Base-by-base conservation (phyloP, 1,140 invertebrate species). In the Oryzaephilus surinamensis region DNA sequence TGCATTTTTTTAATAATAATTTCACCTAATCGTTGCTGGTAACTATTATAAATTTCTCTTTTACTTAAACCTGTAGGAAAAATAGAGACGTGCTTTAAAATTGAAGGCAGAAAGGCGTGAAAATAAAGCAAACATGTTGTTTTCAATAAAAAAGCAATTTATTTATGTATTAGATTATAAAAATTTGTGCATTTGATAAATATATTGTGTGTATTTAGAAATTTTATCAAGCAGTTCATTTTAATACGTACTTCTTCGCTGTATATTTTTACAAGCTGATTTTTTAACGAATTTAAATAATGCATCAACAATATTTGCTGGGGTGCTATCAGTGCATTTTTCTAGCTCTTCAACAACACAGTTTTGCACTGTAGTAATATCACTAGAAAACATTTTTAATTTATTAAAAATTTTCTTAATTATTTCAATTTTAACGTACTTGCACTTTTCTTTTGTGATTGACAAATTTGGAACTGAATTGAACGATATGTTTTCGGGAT, bases 261-360 rank as follows among this genome's bases (percentile, higher is more conserved):
- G 29, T 38, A 30, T 38, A 3, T 30, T 30, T 11, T 17, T 21
- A 38, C 36, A 38, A 6, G 36, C 36, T 4, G 36, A 38, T 5
- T 27, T 26, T 16, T 50, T 55, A 8, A 52, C 34, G 21, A 76
- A 85, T 19, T 74, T 78, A 49, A 87, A 81, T 16, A 87, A 62
- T 3, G 81, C 76, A 32, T 85, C 80, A 0, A 82, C 68, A 17
- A 88, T 75, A 51, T 88, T 88, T 15, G 79, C 80, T 0, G 84
- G 78, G 0, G 83, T 84, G 2, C 80, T 77, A 43, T 84, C 76
- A 0, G 61, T 47, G 47, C 84, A 88, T 8, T 63, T 67, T 44
- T 81, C 79, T 41, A 88, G 51, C 14, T 72, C 69, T 2, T 57
- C 55, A 2, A 86, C 73, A 0, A 79, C 66, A 52, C 84, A 88